Evolutionary conservation across 2,888 invertebrate genomes (phyloP).

Genomic region (Platypus cylindrus): DNA sequence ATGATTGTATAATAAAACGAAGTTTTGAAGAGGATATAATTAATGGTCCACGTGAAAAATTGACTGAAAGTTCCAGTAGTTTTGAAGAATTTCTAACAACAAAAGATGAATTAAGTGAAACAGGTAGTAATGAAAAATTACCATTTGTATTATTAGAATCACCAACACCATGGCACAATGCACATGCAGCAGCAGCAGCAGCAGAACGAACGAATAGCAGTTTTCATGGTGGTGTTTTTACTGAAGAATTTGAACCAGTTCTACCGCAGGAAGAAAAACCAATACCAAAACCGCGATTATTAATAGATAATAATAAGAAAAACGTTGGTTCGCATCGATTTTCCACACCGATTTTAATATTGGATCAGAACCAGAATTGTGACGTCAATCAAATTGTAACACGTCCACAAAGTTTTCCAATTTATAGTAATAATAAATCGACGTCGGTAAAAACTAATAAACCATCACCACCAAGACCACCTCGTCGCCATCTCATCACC

Average conservation of each 20-base stretch:
- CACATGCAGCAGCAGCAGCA: too few species aligned
- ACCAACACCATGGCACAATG: too few species aligned
- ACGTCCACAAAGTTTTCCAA: slow-evolving; percentile 8
- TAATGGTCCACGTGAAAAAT: slow-evolving; percentile 4
- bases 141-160: too few species aligned
- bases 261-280: slow-evolving; percentile 8
- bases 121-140: slow-evolving; percentile 1
- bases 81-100: slow-evolving; percentile 8
- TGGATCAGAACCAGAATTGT: too few species aligned
- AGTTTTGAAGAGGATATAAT: too few species aligned
- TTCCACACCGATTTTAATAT: slow-evolving; percentile 7
- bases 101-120: neutral
- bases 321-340: slow-evolving; percentile 4
- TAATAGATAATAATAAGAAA: neutral
- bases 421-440: neutral
- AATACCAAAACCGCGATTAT: slow-evolving; percentile 9
- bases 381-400: neutral
- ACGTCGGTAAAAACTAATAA: neutral
- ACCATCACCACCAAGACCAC: too few species aligned
- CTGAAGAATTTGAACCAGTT: slow-evolving; percentile 9
- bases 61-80: slow-evolving; percentile 12
- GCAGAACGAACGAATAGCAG: slow-evolving; percentile 10
- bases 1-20: too few species aligned
- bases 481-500: too few species aligned
- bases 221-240: slow-evolving; percentile 6